These are phyloP conservation scores for Petaurus breviceps DNA, from an alignment of 2,113 vertebrate species.

Conservation along the genomic window DNA sequence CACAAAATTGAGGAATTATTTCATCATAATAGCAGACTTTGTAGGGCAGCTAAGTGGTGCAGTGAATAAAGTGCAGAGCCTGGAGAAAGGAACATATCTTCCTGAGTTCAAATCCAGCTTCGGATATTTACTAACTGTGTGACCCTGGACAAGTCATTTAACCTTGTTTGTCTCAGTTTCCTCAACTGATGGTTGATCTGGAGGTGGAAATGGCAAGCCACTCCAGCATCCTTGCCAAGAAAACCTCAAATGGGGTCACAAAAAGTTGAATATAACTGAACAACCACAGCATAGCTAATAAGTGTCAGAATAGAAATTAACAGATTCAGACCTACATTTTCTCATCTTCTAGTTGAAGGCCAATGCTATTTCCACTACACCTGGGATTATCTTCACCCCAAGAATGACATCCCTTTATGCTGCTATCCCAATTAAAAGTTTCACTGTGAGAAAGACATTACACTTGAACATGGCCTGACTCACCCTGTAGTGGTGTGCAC, in stretches of 20 bases:
- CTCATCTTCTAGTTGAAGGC: neutral
- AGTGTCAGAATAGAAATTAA: neutral
- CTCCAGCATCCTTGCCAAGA: neutral
- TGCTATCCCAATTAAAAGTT: constrained; percentile 13
- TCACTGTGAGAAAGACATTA: constrained; percentile 51
- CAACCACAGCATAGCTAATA: neutral
- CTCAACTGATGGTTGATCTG: neutral
- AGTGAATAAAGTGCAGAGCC: neutral
- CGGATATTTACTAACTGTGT: neutral
- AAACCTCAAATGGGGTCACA: neutral
- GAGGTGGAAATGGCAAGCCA: neutral
- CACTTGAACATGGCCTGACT: constrained; percentile 52
- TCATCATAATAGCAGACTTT: neutral
- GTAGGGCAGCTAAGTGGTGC: neutral
- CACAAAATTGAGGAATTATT: neutral
- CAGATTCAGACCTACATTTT: neutral
- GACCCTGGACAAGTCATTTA: neutral
- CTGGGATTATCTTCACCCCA: constrained; percentile 25
- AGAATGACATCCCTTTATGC: neutral
- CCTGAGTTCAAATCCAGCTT: neutral
- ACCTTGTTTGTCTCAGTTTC: neutral
- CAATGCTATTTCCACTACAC: neutral
- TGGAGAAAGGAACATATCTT: neutral
- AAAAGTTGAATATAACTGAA: neutral
- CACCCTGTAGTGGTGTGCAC: constrained; percentile 59